These are phyloP conservation scores for Pristionchus exspectatus DNA, from an alignment of 2,888 invertebrate species.

Conservation along the genomic window DNA sequence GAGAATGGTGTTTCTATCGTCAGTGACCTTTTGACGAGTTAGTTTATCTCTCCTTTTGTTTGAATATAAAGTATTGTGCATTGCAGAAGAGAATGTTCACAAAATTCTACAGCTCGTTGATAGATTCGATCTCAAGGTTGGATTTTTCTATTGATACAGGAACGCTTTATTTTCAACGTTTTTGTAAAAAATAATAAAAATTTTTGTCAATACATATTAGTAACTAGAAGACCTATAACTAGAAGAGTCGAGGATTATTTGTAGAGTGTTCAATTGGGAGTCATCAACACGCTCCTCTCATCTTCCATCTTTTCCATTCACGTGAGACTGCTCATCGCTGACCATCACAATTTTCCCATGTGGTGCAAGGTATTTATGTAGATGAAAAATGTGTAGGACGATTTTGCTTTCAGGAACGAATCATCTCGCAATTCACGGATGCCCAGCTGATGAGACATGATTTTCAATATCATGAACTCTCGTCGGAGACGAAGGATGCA, in stretches of 20 bases:
- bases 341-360: neutral
- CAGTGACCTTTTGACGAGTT: neutral
- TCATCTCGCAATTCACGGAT: neutral
- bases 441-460: neutral
- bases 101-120: neutral
- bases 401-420: neutral
- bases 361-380: neutral
- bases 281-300: neutral
- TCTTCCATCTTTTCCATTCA: neutral
- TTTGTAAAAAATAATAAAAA: too few species aligned
- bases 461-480: neutral
- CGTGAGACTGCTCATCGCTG: neutral
- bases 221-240: too few species aligned
- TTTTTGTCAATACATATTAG: too few species aligned
- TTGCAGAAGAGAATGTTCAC: neutral
- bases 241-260: too few species aligned
- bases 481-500: neutral
- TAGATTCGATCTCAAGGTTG: neutral
- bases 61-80: neutral
- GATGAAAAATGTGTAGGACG: too few species aligned
- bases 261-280: neutral
- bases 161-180: too few species aligned
- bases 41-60: neutral
- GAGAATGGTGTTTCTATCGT: neutral
- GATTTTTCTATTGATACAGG: too few species aligned